Evolutionary conservation across 2,797 vertebrate species (phyloP), one percentile per base, ranked within the genome.

Genomic region (Arctocebus calabarensis): DNA sequence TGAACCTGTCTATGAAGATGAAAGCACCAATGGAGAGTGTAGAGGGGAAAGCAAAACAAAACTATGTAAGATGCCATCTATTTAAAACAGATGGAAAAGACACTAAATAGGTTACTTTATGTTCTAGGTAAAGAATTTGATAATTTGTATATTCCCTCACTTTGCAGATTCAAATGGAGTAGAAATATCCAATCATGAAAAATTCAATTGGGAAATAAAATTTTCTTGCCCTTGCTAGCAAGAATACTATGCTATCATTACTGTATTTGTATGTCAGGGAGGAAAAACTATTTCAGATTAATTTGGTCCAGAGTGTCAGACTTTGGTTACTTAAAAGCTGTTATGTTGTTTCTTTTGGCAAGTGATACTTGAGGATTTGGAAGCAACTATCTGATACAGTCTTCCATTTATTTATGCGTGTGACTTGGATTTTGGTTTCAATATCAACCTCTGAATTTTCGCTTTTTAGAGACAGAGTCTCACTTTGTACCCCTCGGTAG

Each of bases 371-470:
- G 64, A 93, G 45, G 52, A 75, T 87, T 93, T 93, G 37, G 55
- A 94, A 88, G 77, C 84, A 94, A 32, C 45, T 96, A 62, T 94
- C 73, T 95, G 61, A 70, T 75, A 78, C 2, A 77, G n/a, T 84
- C 64, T 90, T 96, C 81, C 59, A 23, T 95, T 96, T 94, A 79
- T 90, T 90, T 88, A 16, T 94, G 40, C 92, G 32, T 70, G 27
- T 95, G 27, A 89, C 13, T 96, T 97, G 59, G 48, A n/a, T 90
- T 96, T 97, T 91, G 34, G 45, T 89, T 96, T 97, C 9, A 73
- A 11, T 79, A 84, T 82, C 52, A 95, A n/a, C n/a, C n/a, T n/a
- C n/a, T n/a, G n/a, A n/a, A n/a, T n/a, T n/a, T n/a, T n/a, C n/a
- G n/a, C n/a, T n/a, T n/a, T n/a, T n/a, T n/a, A n/a, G n/a, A n/a